Conservation (phyloP, 2,797 vertebrate genomes). For the Gymnothorax javanicus region DNA sequence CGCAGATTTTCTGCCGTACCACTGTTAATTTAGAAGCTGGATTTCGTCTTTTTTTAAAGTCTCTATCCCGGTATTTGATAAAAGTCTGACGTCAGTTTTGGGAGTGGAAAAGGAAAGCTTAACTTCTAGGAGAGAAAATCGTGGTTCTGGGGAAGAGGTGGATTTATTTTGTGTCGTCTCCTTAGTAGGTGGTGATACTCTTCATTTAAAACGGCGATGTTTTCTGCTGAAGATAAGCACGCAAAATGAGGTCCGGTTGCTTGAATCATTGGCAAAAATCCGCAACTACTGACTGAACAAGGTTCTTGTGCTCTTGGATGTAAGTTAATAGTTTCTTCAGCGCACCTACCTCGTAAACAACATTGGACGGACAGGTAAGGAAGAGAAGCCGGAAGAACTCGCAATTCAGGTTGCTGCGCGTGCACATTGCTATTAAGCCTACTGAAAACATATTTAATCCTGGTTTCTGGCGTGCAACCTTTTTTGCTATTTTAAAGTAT, state of each 20-base stretch:
- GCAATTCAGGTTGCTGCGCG: constrained; percentile 45
- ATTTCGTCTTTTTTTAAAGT: background rate
- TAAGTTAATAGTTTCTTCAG: constrained; percentile 31
- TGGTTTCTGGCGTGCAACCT: background rate
- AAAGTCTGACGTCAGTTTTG: constrained; percentile 21
- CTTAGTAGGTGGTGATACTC: background rate
- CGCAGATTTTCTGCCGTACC: background rate
- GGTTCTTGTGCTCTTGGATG: background rate
- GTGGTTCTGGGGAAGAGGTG: constrained; percentile 14
- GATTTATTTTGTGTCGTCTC: background rate
- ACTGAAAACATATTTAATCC: background rate
- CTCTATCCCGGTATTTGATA: background rate
- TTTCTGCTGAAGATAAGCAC: constrained; percentile 20
- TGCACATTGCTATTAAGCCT: background rate
- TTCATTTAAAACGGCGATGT: background rate
- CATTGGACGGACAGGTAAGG: constrained; percentile 58
- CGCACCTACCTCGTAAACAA: constrained; percentile 55
- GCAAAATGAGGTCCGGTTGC: constrained; percentile 15
- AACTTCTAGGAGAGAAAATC: background rate
- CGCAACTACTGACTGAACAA: background rate
- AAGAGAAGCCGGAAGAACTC: constrained; percentile 69
- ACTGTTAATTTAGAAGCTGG: background rate
- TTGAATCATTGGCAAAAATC: background rate
- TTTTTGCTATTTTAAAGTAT: background rate
- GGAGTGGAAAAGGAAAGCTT: background rate